Base-by-base conservation (phyloP, 2,888 invertebrate genomes). In the Dicycla oo region DNA sequence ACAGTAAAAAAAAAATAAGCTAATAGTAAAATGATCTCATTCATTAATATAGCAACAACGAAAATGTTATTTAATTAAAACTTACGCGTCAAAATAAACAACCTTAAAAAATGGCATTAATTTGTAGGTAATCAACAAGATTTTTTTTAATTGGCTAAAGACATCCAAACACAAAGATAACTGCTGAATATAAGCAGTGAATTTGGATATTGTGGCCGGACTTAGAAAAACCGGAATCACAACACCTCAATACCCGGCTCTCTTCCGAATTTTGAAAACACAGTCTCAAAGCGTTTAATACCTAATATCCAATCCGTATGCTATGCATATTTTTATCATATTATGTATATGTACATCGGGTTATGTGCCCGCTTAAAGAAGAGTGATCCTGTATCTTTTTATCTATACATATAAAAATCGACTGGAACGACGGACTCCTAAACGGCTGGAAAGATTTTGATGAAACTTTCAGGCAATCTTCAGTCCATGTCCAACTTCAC, bases 251-350 rank as follows among this genome's bases (percentile, higher is more conserved):
- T 13, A 26, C 1, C 20, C 15, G 38, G 3, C 2, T 40, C 10
- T n/a, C 26, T 65, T 60, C 7, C 15, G 26, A 15, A 26, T 49
- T 45, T 13, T 15, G 3, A 47, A 40, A 8, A 45, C 10, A 26
- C 7, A 20, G 4, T 1, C 30, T 30, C 4, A 23, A 40, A 57
- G 30, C 40, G 18, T 51, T 43, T 43, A 34, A 68, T 58, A 30
- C 26, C n/a, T n/a, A n/a, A n/a, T 23, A 13, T 15, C 43, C 69
- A 26, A 73, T 71, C 38, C 51, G 43, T 57, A 51, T 45, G 57
- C 57, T n/a, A n/a, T n/a, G n/a, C n/a, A n/a, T n/a, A n/a, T n/a
- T n/a, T n/a, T n/a, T n/a, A n/a, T n/a, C n/a, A n/a, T n/a, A n/a
- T n/a, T n/a, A n/a, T n/a, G n/a, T n/a, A n/a, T n/a, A n/a, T n/a